These are phyloP conservation scores for Watsonalla cultraria DNA, from an alignment of 2,888 invertebrate genomes.

Conservation along the genomic window DNA sequence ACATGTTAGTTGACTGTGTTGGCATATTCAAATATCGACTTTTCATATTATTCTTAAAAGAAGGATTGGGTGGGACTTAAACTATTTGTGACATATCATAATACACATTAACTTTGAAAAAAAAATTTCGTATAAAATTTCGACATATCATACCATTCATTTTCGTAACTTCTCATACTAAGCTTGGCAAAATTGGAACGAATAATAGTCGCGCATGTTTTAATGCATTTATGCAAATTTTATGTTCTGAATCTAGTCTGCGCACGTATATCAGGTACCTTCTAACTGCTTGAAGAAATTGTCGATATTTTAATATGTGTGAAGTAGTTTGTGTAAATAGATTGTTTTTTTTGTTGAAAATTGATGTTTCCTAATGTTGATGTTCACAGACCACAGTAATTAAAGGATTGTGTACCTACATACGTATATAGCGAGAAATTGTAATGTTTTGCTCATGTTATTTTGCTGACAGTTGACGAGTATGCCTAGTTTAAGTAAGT, in stretches of 20 bases:
- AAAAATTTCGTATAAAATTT: too few species aligned
- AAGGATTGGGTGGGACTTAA: constrained; percentile 2
- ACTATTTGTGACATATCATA: constrained; percentile 49
- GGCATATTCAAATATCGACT: constrained; percentile 63
- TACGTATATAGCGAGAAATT: constrained; percentile 17
- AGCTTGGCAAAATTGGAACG: constrained; percentile 3
- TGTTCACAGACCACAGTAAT: constrained; percentile 55
- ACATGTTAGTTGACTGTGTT: constrained; percentile 53
- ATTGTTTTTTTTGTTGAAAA: constrained; percentile 66
- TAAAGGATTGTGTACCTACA: constrained; percentile 26
- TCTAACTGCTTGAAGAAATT: constrained; percentile 15
- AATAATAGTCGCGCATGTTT: background rate
- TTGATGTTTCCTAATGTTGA: constrained; percentile 72
- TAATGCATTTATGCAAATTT: too few species aligned
- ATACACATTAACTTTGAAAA: constrained; percentile 27
- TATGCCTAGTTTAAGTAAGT: background rate
- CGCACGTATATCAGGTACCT: background rate
- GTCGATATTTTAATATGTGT: constrained; percentile 65
- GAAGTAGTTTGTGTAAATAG: constrained; percentile 56
- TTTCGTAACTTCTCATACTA: constrained; percentile 25
- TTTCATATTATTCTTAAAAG: constrained; percentile 16
- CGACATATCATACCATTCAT: constrained; percentile 59
- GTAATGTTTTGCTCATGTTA: constrained; percentile 20
- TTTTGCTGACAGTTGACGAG: constrained; percentile 25
- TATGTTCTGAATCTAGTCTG: background rate